Evolutionary conservation across 2,888 invertebrate genomes (phyloP).

Genomic region (Tipula helvola): DNA sequence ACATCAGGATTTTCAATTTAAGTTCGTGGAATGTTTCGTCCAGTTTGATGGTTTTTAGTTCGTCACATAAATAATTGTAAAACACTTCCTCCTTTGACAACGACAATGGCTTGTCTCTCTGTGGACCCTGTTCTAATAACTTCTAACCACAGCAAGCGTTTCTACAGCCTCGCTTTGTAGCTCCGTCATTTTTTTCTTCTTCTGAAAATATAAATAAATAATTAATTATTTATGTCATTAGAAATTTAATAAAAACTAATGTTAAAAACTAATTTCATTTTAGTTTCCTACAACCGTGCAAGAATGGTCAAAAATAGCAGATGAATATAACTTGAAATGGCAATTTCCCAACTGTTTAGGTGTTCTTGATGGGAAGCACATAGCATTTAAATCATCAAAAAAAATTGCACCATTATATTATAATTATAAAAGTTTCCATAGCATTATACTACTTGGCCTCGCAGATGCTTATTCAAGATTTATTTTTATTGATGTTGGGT

Average conservation of each 20-base stretch:
- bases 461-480: conserved; percentile 7
- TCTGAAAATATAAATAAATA: background rate
- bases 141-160: no score
- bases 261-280: no score
- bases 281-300: no score
- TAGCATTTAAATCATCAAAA: background rate
- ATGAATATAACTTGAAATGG: no score
- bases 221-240: no score
- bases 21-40: background rate
- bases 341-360: background rate
- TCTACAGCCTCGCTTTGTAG: no score
- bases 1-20: background rate
- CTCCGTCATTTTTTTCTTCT: background rate
- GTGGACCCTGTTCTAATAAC: no score
- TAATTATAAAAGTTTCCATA: background rate
- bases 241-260: no score
- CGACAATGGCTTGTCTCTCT: no score
- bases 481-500: conserved; percentile 17
- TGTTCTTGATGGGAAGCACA: background rate
- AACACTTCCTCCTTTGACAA: background rate
- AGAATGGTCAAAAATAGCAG: no score
- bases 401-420: background rate
- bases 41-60: background rate
- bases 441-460: background rate
- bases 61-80: background rate